These are phyloP conservation scores for Hypomecis atomaria DNA, from an alignment of 2,888 invertebrate species.

Conservation along the genomic window DNA sequence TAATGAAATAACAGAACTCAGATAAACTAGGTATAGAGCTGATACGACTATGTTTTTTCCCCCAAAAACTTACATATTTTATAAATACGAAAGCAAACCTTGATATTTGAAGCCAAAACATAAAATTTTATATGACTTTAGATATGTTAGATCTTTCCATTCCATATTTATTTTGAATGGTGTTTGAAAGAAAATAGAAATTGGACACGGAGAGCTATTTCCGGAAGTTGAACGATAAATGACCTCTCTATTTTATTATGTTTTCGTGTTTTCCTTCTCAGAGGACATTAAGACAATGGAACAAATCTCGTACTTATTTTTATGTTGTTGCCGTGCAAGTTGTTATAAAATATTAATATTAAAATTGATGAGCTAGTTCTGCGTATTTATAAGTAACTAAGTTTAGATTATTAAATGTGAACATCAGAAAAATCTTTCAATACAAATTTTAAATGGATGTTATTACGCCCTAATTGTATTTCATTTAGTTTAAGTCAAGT, in stretches of 20 bases:
- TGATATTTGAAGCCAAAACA: not conserved
- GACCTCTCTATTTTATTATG: conserved; percentile 31
- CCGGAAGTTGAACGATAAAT: conserved; percentile 27
- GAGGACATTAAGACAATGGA: conserved; percentile 22
- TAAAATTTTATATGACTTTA: conserved; percentile 32
- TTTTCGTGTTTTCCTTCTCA: conserved; percentile 21
- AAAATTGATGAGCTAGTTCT: too few species aligned
- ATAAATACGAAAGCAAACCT: too few species aligned
- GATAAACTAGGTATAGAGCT: too few species aligned
- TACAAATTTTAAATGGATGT: too few species aligned
- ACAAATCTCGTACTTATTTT: conserved; percentile 11
- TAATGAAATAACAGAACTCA: too few species aligned
- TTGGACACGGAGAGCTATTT: conserved; percentile 24
- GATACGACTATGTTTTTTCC: too few species aligned
- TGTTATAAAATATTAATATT: not conserved
- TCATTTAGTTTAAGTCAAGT: too few species aligned
- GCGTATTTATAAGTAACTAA: too few species aligned
- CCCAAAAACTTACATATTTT: too few species aligned
- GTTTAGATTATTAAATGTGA: too few species aligned
- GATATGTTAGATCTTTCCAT: conserved; percentile 33
- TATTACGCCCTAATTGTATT: too few species aligned
- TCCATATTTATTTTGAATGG: conserved; percentile 30
- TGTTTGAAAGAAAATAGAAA: conserved; percentile 20
- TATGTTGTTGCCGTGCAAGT: conserved; percentile 6
- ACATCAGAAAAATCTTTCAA: too few species aligned